phyloP scores from a whole-genome alignment of 2,888 invertebrate genomes.

The Drosophila affinis region DNA sequence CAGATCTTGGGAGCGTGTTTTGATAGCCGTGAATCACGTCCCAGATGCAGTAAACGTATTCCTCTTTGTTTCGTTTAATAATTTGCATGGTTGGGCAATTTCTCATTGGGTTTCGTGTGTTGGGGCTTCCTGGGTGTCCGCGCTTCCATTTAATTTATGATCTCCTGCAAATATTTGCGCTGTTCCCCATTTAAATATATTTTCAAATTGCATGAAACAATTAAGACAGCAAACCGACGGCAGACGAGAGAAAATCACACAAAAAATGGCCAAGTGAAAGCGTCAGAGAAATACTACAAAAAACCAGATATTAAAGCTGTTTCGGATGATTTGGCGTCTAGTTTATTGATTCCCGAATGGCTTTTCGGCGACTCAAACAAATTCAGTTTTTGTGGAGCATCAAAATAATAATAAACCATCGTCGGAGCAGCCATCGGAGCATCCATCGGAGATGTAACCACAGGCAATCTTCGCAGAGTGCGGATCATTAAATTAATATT shows the following conservation, averaged over 20 bases:
- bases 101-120: conserved; percentile 49
- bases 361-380: conserved; percentile 21
- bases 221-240: conserved; percentile 2
- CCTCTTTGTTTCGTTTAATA: conserved; percentile 52
- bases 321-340: conserved; percentile 34
- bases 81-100: conserved; percentile 70
- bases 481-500: conserved; percentile 32
- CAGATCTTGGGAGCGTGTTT: conserved; percentile 36
- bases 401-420: conserved; percentile 45
- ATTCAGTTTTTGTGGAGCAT: conserved; percentile 28
- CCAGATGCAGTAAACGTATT: conserved; percentile 30
- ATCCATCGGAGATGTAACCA: conserved; percentile 40
- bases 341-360: conserved; percentile 31
- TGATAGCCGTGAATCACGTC: conserved; percentile 48
- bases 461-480: conserved; percentile 6
- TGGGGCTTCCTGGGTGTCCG: conserved; percentile 43
- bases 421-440: conserved; percentile 33
- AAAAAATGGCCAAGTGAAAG: conserved; percentile 63
- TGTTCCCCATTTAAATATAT: conserved; percentile 5
- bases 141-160: conserved; percentile 47
- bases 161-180: conserved; percentile 33
- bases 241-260: conserved; percentile 32
- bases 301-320: conserved; percentile 35
- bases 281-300: conserved; percentile 37
- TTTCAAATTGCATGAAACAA: conserved; percentile 18